Conservation (phyloP, 2,888 invertebrate genomes). For the Neocrepidodera transversa region DNA sequence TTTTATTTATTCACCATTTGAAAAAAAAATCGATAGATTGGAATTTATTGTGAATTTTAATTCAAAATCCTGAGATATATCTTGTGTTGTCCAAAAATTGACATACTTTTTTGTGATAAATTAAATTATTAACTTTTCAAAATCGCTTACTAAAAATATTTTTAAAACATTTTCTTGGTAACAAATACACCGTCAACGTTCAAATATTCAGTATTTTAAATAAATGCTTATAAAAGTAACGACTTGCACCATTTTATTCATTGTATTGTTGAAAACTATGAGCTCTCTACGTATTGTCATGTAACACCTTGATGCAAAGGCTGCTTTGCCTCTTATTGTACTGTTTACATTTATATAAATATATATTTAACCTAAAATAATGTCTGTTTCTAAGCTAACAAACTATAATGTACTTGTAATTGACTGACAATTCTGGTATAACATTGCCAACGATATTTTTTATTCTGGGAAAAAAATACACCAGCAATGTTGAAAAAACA, state of each 20-base stretch:
- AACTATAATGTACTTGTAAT: too few relatives aligned
- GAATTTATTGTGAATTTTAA: too few relatives aligned
- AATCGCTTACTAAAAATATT: constrained; percentile 29
- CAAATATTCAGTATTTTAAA: constrained; percentile 47
- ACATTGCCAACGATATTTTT: too few relatives aligned
- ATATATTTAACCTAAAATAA: constrained; percentile 9
- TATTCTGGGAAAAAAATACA: too few relatives aligned
- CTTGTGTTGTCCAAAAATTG: too few relatives aligned
- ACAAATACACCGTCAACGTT: constrained; percentile 57
- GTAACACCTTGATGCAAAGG: constrained; percentile 59
- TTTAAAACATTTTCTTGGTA: constrained; percentile 50
- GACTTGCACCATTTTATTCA: constrained; percentile 61
- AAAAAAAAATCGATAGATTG: too few relatives aligned
- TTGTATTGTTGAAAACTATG: constrained; percentile 59
- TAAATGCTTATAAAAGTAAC: constrained; percentile 60
- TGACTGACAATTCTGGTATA: too few relatives aligned
- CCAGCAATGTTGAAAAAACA: too few relatives aligned
- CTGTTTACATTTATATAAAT: constrained; percentile 48
- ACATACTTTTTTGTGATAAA: too few relatives aligned
- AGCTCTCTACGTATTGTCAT: constrained; percentile 62
- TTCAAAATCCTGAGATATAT: too few relatives aligned
- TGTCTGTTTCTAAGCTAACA: background rate
- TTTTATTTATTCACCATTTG: too few relatives aligned
- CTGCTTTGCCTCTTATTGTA: constrained; percentile 55
- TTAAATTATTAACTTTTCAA: constrained; percentile 20